A percentile compares a stretch with the other conserved stretches of the same genome.
These are phyloP conservation scores for Myotis planiceps DNA, from an alignment of 2,797 vertebrate genomes.

Conservation along the genomic window DNA sequence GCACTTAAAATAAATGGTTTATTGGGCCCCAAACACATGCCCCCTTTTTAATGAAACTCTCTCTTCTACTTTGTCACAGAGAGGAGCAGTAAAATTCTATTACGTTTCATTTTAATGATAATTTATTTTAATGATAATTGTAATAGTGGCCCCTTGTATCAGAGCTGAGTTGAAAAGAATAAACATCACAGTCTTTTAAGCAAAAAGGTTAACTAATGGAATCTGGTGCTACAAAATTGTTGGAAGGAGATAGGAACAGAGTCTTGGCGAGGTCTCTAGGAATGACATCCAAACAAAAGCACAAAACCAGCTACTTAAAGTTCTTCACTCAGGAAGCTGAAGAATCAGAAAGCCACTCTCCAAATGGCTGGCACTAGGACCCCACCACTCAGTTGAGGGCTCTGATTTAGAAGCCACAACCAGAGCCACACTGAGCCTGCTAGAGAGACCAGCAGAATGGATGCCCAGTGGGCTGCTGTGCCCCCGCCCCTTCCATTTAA, in stretches of 20 bases:
- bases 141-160: neutral
- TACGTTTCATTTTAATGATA: neutral
- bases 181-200: neutral
- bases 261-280: neutral
- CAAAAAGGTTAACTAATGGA: neutral
- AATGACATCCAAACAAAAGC: neutral
- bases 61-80: neutral
- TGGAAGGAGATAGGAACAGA: neutral
- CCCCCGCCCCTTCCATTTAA: too few relatives aligned
- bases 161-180: neutral
- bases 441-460: neutral
- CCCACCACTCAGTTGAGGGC: neutral
- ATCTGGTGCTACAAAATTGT: neutral
- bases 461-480: accelerated
- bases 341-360: neutral
- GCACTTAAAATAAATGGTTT: neutral
- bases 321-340: neutral
- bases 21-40: neutral
- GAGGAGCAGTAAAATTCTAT: neutral
- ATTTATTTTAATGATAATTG: neutral
- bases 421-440: neutral
- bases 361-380: neutral
- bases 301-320: neutral
- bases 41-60: neutral
- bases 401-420: neutral